phyloP scores from a whole-genome alignment of 2,888 invertebrate species.

The Drosophila atripex region DNA sequence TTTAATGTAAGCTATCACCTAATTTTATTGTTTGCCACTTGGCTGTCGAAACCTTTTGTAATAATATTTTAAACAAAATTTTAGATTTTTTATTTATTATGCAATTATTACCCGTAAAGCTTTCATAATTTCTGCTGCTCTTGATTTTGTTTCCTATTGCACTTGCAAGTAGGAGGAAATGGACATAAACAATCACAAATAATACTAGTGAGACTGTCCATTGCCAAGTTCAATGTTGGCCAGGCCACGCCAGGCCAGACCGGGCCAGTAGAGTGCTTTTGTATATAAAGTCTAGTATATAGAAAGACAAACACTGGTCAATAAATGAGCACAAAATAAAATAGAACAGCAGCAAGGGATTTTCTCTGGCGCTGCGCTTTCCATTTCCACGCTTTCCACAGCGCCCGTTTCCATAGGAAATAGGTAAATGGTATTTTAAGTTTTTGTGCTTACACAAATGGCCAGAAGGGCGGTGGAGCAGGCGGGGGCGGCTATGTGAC shows the following conservation, averaged over 20 bases:
- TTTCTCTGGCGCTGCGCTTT: constrained; percentile 52
- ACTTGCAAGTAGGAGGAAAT: constrained; percentile 8
- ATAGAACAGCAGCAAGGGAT: constrained; percentile 37
- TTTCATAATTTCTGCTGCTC: constrained; percentile 4
- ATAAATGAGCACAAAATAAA: constrained; percentile 34
- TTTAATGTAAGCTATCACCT: no score
- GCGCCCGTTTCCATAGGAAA: constrained; percentile 51
- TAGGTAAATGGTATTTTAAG: constrained; percentile 52
- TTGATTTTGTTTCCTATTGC: constrained; percentile 11
- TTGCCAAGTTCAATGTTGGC: constrained; percentile 40
- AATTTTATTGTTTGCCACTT: background rate
- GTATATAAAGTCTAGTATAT: constrained; percentile 23
- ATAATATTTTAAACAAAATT: no score
- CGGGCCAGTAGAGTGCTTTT: constrained; percentile 6
- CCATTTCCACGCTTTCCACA: constrained; percentile 59
- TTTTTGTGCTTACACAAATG: constrained; percentile 41
- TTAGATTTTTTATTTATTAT: background rate
- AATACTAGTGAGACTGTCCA: constrained; percentile 40
- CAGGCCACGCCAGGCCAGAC: background rate
- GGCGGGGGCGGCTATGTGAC: background rate
- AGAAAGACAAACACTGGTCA: constrained; percentile 42
- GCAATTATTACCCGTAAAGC: background rate
- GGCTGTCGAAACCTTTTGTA: no score
- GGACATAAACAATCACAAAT: constrained; percentile 37
- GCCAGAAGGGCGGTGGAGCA: constrained; percentile 17